These are phyloP conservation scores for Rhabdomys pumilio DNA, from an alignment of 2,797 vertebrate genomes.

Conservation along the genomic window DNA sequence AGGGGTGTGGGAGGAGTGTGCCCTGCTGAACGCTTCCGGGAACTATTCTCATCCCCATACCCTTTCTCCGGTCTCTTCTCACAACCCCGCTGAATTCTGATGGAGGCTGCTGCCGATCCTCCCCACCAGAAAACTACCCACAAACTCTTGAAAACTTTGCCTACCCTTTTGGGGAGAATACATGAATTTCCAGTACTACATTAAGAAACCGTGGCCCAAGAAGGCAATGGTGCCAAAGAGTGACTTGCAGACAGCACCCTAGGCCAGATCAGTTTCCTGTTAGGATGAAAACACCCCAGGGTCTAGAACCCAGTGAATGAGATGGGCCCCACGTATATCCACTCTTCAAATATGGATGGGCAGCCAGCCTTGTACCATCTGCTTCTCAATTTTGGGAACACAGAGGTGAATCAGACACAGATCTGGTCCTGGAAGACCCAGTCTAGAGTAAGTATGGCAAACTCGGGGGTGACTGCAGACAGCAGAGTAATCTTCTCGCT, in stretches of 20 bases:
- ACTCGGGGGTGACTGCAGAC: background rate
- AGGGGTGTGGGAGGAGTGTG: no score
- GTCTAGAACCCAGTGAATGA: background rate
- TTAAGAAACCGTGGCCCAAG: background rate
- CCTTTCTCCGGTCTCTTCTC: background rate
- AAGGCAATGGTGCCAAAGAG: background rate
- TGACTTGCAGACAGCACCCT: background rate
- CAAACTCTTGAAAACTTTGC: background rate
- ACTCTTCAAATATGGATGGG: background rate
- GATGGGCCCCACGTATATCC: no score
- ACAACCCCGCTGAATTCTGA: background rate
- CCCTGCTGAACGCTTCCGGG: no score
- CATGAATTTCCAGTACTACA: background rate
- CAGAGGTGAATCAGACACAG: slow-evolving; percentile 20
- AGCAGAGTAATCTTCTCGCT: background rate
- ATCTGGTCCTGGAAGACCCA: slow-evolving; percentile 13
- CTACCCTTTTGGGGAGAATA: background rate
- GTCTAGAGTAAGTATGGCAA: background rate
- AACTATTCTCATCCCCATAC: background rate
- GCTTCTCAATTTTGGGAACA: slow-evolving; percentile 4
- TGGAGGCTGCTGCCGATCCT: background rate
- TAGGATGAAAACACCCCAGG: background rate
- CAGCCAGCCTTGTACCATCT: background rate
- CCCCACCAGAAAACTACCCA: background rate
- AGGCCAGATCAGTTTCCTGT: background rate